Evolutionary conservation across 2,113 vertebrate species (phyloP), one percentile per base, ranked within the genome.

Genomic region (Catagonus wagneri): DNA sequence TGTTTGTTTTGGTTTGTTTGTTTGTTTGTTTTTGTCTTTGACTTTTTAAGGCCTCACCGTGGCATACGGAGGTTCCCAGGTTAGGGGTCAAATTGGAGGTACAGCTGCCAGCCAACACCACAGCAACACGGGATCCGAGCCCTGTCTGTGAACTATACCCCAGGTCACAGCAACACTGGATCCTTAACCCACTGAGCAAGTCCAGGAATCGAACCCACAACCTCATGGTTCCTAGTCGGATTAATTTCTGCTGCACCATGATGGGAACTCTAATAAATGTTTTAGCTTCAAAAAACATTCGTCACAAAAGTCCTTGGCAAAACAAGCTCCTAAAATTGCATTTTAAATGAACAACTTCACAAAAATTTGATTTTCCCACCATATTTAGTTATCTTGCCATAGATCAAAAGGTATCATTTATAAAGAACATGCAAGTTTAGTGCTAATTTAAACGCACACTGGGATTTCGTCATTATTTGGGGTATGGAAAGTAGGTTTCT

Each of bases 261-360:
- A 44, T 8, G 4, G 44, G 44, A 44, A 44, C 44, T 44, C 44
- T 8, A 6, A 6, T 44, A 44, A 44, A 80, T 89, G 23, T 56
- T 92, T 84, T 69, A 68, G 44, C 60, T 85, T 85, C 60, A 68
- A 94, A 97, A 81, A 75, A 19, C 63, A 92, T 90, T 75, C 13
- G 39, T 16, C 36, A 92, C 39, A 56, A 1, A 84, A 92, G 19
- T 89, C 61, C 74, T 71, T 72, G 69, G 84, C 50, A 84, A 79
- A 75, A 44, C 39, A 81, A 92, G 23, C 13, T 15, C 63, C 63
- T 89, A 39, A 83, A 91, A 32, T 56, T 72, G 15, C 34, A 90
- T 63, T 92, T 87, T 66, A 90, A 80, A 85, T 80, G 17, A 76
- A 22, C 29, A 9, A 79, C 85, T 94, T 88, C 63, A 90, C 32